Conservation (phyloP, 2,797 vertebrate species). For the Acipenser ruthenus region DNA sequence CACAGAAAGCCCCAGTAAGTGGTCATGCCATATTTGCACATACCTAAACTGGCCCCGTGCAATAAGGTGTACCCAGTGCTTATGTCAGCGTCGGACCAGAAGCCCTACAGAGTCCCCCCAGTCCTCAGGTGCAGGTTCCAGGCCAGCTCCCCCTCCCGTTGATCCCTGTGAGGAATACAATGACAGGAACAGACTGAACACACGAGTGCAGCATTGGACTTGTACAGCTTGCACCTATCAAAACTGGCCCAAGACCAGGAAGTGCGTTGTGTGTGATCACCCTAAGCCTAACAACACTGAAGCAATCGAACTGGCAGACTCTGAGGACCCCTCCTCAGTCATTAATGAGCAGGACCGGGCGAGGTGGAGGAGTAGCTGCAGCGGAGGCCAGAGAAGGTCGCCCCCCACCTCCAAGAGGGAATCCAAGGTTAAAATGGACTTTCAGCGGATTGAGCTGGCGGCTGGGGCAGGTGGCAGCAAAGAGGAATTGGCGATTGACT, state of each 20-base stretch:
- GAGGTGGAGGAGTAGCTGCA: constrained; percentile 52
- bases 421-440: constrained; percentile 81
- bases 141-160: constrained; percentile 62
- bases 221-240: constrained; percentile 91
- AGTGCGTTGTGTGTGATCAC: constrained; percentile 87
- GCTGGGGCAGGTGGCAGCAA: constrained; percentile 81
- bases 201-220: constrained; percentile 83
- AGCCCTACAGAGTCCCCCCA: constrained; percentile 87
- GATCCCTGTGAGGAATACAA: constrained; percentile 96
- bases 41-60: constrained; percentile 97
- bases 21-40: constrained; percentile 97
- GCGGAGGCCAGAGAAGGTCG: constrained; percentile 76
- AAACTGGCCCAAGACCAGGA: constrained; percentile 84
- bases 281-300: constrained; percentile 82
- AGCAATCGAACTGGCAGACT: constrained; percentile 74
- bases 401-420: constrained; percentile 75
- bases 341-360: constrained; percentile 86
- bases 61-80: constrained; percentile 91
- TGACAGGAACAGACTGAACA: constrained; percentile 89
- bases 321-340: constrained; percentile 71
- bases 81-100: constrained; percentile 80
- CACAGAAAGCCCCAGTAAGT: constrained; percentile 80
- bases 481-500: constrained; percentile 88
- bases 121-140: constrained; percentile 78
- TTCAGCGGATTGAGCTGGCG: constrained; percentile 89